Base-by-base conservation (phyloP, 2,797 vertebrate genomes). In the Coilia nasus region DNA sequence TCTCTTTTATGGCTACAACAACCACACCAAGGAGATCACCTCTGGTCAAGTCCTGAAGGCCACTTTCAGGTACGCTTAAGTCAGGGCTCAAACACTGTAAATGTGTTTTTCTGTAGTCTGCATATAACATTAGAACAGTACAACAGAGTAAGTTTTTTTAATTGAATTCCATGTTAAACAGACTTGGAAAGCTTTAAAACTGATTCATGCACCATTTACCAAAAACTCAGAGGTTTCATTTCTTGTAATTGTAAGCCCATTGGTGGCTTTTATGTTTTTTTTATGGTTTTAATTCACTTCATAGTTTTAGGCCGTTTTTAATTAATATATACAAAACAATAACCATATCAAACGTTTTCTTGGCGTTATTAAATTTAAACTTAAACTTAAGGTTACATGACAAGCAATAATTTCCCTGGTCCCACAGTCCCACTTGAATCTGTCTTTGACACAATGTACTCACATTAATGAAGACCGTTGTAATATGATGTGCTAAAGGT, bases 1-100 rank as follows among this genome's bases (percentile, higher is more conserved):
- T 92, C 94, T 99, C 86, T 99, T 99, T 94, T 99, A 98, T 0
- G 98, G 98, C 28, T 99, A 98, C 94, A 98, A 99, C 93, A 99
- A 99, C 92, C 97, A 98, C 90, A 97, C 94, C 90, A 97, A 94
- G 89, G 97, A 98, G 88, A 96, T 97, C 86, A 96, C 97, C 0
- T 80, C 96, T 0, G 97, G 97, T 62, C 98, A 99, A 90, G 97
- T 99, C 92, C 96, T 99, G 87, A 99, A 97, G 92, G 97, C 97
- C 86, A 97, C 96, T 0, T 99, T 98, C 96, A 98, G 98, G 98
- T 99, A 89, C 91, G 92, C 1, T 44, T 7, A 78, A 31, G 17
- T 21, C 71, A 78, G 35, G 9, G 23, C 10, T 23, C 21, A 17
- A 64, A 23, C 57, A 90, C 3, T 64, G 88, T 84, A 81, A 82